These are phyloP conservation scores for Brachionus manjavacas DNA, from an alignment of 1,140 invertebrate genomes.

Conservation along the genomic window DNA sequence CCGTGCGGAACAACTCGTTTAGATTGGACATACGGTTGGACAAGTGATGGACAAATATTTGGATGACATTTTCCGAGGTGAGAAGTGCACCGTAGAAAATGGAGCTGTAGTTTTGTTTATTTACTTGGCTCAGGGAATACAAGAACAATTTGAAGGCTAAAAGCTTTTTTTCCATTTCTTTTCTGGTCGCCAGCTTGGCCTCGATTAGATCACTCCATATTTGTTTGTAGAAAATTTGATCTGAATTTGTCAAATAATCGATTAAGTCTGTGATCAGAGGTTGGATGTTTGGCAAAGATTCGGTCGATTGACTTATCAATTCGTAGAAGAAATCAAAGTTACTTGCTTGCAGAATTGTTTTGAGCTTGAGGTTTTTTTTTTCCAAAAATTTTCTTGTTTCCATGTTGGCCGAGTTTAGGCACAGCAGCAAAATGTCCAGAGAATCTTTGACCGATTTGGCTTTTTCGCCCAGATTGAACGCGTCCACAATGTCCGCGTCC, in stretches of 20 bases:
- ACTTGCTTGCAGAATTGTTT: neutral
- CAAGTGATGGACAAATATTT: constrained; percentile 7
- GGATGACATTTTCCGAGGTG: neutral
- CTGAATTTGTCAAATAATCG: neutral
- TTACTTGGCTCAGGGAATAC: neutral
- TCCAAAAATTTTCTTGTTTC: neutral
- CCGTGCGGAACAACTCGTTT: neutral
- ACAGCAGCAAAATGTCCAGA: neutral
- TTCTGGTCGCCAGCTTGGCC: neutral
- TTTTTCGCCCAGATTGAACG: neutral
- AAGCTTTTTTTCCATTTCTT: constrained; percentile 35
- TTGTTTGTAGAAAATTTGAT: constrained; percentile 20
- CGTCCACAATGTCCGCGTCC: neutral
- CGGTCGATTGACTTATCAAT: constrained; percentile 29
- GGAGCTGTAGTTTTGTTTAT: neutral
- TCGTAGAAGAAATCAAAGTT: constrained; percentile 37
- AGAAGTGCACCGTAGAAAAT: neutral
- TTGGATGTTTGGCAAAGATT: constrained; percentile 3
- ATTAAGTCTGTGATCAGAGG: neutral
- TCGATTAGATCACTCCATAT: neutral
- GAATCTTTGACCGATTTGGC: neutral
- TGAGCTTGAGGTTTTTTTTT: constrained; percentile 13
- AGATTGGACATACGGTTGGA: neutral
- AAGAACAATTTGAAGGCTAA: neutral
- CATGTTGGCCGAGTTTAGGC: neutral